Evolutionary conservation across 2,113 vertebrate genomes (phyloP).

Genomic region (Sprattus sprattus): DNA sequence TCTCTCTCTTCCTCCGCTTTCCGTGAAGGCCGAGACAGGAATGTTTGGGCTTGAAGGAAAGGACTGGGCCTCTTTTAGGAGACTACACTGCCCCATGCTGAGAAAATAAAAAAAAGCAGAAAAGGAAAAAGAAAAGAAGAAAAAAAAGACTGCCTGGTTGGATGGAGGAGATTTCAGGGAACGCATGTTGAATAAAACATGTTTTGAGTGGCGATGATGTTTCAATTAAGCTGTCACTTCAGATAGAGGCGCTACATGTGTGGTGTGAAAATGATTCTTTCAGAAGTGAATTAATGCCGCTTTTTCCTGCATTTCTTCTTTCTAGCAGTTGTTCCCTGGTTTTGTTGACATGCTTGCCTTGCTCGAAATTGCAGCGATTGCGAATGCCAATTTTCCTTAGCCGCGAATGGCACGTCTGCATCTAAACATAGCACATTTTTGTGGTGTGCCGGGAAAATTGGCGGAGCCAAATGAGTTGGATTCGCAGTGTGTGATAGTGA

Average conservation of each 20-base stretch:
- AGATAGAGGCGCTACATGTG: not conserved
- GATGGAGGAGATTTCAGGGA: not conserved
- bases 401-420: conserved; percentile 44
- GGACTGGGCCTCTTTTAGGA: conserved; percentile 31
- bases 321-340: conserved; percentile 18
- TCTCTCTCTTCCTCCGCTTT: not conserved
- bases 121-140: not conserved
- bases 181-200: not conserved
- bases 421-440: conserved; percentile 55
- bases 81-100: conserved; percentile 46
- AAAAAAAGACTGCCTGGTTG: not conserved
- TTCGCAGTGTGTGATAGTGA: not conserved
- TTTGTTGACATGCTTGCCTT: conserved; percentile 59
- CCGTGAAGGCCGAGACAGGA: conserved; percentile 44
- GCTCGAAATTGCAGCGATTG: conserved; percentile 46
- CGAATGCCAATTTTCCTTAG: conserved; percentile 39
- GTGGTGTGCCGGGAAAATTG: conserved; percentile 47
- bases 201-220: not conserved
- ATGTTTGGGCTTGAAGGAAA: conserved; percentile 32
- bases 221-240: not conserved
- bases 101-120: conserved; percentile 33
- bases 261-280: not conserved
- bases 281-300: not conserved
- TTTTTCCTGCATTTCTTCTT: not conserved
- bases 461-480: not conserved